Conservation (phyloP, 2,113 vertebrate genomes). For the Arizona elegans region DNA sequence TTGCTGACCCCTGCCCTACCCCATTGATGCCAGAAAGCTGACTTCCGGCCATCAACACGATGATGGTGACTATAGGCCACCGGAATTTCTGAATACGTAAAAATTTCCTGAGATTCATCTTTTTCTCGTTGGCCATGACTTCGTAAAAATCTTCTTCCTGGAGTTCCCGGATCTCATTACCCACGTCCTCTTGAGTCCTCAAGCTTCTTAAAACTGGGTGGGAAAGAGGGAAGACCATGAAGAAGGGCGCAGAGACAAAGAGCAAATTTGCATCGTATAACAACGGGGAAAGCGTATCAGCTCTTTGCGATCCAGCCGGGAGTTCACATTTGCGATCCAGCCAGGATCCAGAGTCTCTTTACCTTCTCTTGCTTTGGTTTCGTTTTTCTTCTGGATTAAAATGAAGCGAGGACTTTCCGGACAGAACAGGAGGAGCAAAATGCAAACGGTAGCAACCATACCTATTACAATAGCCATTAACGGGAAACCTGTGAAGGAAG, state of each 20-base stretch:
- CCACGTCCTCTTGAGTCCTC: conserved; percentile 75
- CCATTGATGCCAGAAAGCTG: conserved; percentile 88
- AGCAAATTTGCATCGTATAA: background rate
- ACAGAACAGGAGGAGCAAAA: conserved; percentile 80
- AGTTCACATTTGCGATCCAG: background rate
- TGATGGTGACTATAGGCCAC: conserved; percentile 84
- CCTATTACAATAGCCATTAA: conserved; percentile 81
- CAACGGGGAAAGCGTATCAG: rapidly evolving
- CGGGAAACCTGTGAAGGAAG: conserved; percentile 60
- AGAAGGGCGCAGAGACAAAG: background rate
- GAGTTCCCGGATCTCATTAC: conserved; percentile 81
- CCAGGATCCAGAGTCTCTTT: background rate
- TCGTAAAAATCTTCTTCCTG: conserved; percentile 78
- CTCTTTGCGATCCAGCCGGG: background rate
- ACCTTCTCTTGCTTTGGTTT: conserved; percentile 75
- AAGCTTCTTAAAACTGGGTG: conserved; percentile 75
- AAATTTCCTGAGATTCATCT: conserved; percentile 75
- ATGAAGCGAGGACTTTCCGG: conserved; percentile 90
- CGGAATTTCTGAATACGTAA: conserved; percentile 74
- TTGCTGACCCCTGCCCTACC: conserved; percentile 61
- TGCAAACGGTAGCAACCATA: conserved; percentile 76
- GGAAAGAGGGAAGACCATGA: background rate
- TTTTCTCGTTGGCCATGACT: conserved; percentile 64
- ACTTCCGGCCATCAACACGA: conserved; percentile 84
- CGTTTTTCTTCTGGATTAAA: conserved; percentile 80